A percentile compares a stretch with the other conserved stretches of the same genome.
These are phyloP conservation scores for Elephas maximus DNA, from an alignment of 2,113 vertebrate genomes.

Conservation along the genomic window DNA sequence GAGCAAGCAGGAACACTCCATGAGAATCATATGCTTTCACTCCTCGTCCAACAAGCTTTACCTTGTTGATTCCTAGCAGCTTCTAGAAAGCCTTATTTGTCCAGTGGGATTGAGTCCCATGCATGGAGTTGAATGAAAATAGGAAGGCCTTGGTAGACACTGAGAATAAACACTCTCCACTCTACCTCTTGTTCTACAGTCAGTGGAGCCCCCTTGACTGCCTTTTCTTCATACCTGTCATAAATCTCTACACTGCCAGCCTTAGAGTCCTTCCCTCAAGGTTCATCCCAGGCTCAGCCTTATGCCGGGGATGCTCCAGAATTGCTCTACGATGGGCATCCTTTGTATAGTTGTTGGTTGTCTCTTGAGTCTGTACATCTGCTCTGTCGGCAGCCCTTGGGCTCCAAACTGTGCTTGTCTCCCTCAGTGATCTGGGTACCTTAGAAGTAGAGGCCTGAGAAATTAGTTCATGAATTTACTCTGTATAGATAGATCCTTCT, in stretches of 20 bases:
- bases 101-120: background rate
- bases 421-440: background rate
- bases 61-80: background rate
- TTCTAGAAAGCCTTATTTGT: background rate
- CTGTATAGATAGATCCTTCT: background rate
- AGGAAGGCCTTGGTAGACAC: background rate
- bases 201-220: background rate
- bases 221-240: background rate
- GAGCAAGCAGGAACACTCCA: background rate
- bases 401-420: background rate
- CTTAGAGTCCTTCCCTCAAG: background rate
- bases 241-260: fast-evolving
- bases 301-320: background rate
- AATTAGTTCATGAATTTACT: background rate
- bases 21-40: background rate
- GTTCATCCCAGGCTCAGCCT: background rate
- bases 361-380: background rate
- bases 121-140: background rate
- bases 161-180: background rate
- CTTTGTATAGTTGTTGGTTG: background rate
- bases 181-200: background rate
- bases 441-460: background rate
- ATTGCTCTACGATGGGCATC: fast-evolving
- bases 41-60: background rate
- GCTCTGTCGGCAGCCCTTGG: background rate